Conservation (phyloP, 2,888 invertebrate genomes). For the Metacarcinus magister region DNA sequence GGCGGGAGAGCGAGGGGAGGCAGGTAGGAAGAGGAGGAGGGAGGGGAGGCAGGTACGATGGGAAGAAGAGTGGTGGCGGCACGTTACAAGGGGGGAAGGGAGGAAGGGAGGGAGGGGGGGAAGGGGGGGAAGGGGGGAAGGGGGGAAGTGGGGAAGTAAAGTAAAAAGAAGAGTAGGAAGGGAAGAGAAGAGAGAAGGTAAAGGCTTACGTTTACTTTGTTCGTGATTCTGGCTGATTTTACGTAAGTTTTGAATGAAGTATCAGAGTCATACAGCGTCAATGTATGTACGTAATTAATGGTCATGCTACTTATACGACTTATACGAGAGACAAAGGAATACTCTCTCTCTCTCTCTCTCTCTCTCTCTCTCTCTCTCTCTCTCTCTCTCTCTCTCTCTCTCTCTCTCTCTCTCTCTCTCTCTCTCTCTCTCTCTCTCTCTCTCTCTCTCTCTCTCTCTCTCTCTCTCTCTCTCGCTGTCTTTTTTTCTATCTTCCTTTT, state of each 20-base stretch:
- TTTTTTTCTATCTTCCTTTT: background rate
- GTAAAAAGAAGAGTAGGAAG: background rate
- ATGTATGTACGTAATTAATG: background rate
- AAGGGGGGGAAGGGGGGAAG: background rate
- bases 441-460: slow-evolving; percentile 42
- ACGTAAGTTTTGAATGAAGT: background rate
- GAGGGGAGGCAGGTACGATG: background rate
- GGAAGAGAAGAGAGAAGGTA: background rate
- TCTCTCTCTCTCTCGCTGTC: background rate
- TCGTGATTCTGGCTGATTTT: background rate
- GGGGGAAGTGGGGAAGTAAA: background rate
- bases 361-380: slow-evolving; percentile 12
- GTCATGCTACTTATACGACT: background rate
- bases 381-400: too few relatives aligned
- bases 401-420: too few relatives aligned
- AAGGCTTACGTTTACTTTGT: background rate
- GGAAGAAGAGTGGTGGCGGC: background rate
- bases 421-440: slow-evolving; percentile 36
- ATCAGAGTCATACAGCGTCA: background rate
- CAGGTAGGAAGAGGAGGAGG: background rate
- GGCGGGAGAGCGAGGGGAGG: background rate
- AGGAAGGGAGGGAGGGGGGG: background rate
- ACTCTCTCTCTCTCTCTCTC: background rate
- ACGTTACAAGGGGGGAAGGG: background rate
- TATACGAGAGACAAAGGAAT: background rate